These are phyloP conservation scores for Hiodon tergisus DNA, from an alignment of 2,113 vertebrate species.

Conservation along the genomic window DNA sequence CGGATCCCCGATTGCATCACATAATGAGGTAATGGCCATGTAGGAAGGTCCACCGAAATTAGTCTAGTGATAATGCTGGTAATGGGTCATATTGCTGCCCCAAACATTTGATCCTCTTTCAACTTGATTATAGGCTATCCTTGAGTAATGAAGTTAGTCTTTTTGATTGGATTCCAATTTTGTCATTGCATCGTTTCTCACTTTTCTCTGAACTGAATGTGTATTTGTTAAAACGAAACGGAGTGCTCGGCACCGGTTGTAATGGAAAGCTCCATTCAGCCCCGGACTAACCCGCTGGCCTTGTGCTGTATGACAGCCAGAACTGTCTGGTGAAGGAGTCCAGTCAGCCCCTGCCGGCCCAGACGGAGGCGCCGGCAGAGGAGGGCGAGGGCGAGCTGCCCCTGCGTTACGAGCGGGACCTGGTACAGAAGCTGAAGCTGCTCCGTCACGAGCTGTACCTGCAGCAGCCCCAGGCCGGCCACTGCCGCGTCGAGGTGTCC, in stretches of 20 bases:
- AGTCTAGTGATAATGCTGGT: not conserved
- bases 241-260: not conserved
- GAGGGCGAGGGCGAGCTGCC: constrained; percentile 79
- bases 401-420: constrained; percentile 89
- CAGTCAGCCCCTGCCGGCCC: constrained; percentile 78
- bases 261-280: not conserved
- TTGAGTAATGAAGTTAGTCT: constrained; percentile 17
- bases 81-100: not conserved
- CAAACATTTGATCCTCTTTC: not conserved
- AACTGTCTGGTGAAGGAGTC: constrained; percentile 93
- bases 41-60: not conserved
- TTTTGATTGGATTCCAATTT: not conserved
- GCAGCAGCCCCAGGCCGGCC: constrained; percentile 95
- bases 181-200: too few relatives aligned
- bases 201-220: not conserved
- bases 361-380: constrained; percentile 78
- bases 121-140: not conserved
- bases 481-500: constrained; percentile 96
- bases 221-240: not conserved
- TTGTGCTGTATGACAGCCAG: constrained; percentile 61
- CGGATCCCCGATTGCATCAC: constrained; percentile 91
- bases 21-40: constrained; percentile 83
- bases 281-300: not conserved
- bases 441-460: constrained; percentile 92
- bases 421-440: constrained; percentile 97